phyloP scores from a whole-genome alignment of 2,888 invertebrate genomes.

The Stenodema calcarata region DNA sequence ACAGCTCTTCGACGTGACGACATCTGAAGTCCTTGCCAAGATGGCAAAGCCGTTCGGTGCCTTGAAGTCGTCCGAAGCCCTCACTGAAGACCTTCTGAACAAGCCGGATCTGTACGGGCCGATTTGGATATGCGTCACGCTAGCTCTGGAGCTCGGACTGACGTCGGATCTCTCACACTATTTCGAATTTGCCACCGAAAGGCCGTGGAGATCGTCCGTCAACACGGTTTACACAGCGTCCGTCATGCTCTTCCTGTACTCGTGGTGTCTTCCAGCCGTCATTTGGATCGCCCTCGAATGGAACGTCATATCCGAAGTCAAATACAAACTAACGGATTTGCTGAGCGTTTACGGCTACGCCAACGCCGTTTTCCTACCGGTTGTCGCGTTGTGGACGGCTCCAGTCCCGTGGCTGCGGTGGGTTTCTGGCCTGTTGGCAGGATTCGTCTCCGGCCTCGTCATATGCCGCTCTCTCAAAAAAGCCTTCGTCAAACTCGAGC shows the following conservation, averaged over 20 bases:
- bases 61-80: not conserved
- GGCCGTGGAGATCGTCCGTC: not conserved
- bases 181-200: not conserved
- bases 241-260: slow-evolving; percentile 20
- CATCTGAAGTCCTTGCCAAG: not conserved
- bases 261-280: slow-evolving; percentile 18
- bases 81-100: not conserved
- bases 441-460: not conserved
- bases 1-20: slow-evolving; percentile 7
- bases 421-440: not conserved
- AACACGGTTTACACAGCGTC: not conserved
- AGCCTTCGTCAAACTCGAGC: not conserved
- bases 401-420: not conserved
- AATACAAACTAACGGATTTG: slow-evolving; percentile 1
- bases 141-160: not conserved
- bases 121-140: slow-evolving; percentile 14
- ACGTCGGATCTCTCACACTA: not conserved
- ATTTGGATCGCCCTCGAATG: slow-evolving; percentile 22
- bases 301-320: not conserved
- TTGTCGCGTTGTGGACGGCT: not conserved
- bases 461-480: not conserved
- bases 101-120: slow-evolving; percentile 30
- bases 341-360: slow-evolving; percentile 19
- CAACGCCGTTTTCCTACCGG: not conserved
- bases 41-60: not conserved